Evolutionary conservation across 2,113 vertebrate species (phyloP).

Genomic region (Grammomys surdaster): DNA sequence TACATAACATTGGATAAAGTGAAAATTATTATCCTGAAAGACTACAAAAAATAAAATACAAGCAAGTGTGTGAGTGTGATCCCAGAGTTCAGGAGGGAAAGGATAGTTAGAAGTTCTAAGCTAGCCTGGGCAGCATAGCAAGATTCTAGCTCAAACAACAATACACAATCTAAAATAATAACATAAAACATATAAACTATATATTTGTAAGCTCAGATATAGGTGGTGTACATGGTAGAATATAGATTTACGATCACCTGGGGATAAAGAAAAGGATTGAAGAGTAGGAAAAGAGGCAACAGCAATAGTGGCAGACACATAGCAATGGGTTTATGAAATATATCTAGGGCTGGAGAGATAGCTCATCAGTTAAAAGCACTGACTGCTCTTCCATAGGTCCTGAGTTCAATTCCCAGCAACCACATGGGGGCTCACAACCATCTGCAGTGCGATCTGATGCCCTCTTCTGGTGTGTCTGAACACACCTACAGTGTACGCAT

Average conservation of each 20-base stretch:
- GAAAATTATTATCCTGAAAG: constrained; percentile 1
- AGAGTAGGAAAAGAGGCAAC: neutral
- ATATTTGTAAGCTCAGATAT: neutral
- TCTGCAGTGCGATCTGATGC: no score
- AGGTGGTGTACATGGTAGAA: neutral
- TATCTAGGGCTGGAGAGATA: neutral
- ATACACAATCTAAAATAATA: neutral
- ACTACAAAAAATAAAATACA: neutral
- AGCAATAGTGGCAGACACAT: no score
- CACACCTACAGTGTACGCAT: no score
- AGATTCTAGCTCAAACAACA: neutral
- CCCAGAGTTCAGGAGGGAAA: neutral
- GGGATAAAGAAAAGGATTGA: neutral
- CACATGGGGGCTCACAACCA: no score
- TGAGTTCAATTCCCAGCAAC: no score
- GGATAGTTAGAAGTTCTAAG: neutral
- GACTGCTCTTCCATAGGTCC: no score
- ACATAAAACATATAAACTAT: neutral
- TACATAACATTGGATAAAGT: neutral
- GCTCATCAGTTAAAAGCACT: no score
- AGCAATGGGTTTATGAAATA: neutral
- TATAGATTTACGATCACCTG: neutral
- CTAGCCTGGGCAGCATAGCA: neutral
- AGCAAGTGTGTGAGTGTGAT: neutral
- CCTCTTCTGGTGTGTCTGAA: no score